phyloP scores from a whole-genome alignment of 2,113 vertebrate species.

The Zingel zingel region DNA sequence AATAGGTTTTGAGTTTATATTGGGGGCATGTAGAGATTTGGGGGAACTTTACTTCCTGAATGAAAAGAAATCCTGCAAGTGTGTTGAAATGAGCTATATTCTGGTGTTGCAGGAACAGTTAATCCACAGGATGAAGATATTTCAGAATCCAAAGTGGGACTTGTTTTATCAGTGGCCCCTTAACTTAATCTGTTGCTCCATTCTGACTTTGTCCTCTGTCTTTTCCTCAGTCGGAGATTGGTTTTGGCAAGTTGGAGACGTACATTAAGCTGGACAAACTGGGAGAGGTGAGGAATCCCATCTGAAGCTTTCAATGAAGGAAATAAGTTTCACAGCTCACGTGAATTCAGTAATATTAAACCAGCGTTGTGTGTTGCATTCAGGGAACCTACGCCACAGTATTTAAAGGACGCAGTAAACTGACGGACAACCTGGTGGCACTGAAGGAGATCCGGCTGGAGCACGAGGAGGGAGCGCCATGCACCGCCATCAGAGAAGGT shows the following conservation, averaged over 20 bases:
- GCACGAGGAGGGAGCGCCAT: slow-evolving; percentile 97
- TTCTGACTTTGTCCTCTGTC: slow-evolving; percentile 3
- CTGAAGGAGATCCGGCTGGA: slow-evolving; percentile 98
- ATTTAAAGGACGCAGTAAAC: slow-evolving; percentile 98
- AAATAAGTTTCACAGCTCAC: neutral
- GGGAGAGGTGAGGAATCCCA: slow-evolving; percentile 79
- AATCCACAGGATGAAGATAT: neutral
- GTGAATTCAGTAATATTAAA: neutral
- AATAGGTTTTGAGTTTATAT: neutral
- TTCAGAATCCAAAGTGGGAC: neutral
- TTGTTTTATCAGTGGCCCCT: neutral
- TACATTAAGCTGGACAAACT: slow-evolving; percentile 86
- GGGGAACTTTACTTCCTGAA: neutral
- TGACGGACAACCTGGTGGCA: slow-evolving; percentile 98
- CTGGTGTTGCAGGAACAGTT: neutral
- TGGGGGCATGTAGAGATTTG: neutral
- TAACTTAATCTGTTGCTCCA: neutral
- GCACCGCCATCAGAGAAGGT: slow-evolving; percentile 99
- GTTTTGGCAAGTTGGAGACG: slow-evolving; percentile 85
- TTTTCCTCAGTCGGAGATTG: slow-evolving; percentile 82
- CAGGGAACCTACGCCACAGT: slow-evolving; percentile 99
- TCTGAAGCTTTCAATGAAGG: neutral
- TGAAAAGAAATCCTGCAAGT: neutral
- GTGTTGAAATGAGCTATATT: slow-evolving; percentile 2
- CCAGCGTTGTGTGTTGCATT: neutral